A percentile compares a stretch with the other conserved stretches of the same genome.
These are phyloP conservation scores for Seriola rivoliana DNA, from an alignment of 2,113 vertebrate genomes.

Conservation along the genomic window DNA sequence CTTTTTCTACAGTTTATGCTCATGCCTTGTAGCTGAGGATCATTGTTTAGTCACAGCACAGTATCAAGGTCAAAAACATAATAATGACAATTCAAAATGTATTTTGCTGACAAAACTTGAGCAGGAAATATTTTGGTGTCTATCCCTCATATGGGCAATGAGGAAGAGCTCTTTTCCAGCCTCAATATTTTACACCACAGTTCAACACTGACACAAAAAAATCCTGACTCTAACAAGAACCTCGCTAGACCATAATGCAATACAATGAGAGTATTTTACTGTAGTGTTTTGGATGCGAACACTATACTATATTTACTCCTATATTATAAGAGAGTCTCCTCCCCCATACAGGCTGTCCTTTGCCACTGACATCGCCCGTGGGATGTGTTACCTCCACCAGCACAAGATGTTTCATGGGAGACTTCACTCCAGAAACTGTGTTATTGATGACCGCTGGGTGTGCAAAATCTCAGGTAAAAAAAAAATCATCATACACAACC, in stretches of 20 bases:
- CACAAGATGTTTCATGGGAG: slow-evolving; percentile 83
- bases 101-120: background rate
- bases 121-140: background rate
- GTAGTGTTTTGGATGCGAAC: background rate
- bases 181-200: background rate
- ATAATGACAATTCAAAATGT: background rate
- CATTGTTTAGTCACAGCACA: background rate
- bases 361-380: slow-evolving; percentile 83
- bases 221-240: background rate
- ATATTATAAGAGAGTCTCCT: background rate
- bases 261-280: background rate
- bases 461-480: slow-evolving; percentile 86
- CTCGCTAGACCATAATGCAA: background rate
- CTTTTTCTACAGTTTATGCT: background rate
- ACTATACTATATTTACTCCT: background rate
- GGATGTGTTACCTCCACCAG: slow-evolving; percentile 85
- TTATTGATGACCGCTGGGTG: slow-evolving; percentile 85
- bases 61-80: background rate
- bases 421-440: slow-evolving; percentile 84
- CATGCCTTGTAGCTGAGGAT: background rate
- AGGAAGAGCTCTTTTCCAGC: background rate
- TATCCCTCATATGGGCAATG: background rate
- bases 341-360: slow-evolving; percentile 81
- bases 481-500: background rate
- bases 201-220: background rate